These are phyloP conservation scores for Mylabris phalerata DNA, from an alignment of 1,140 invertebrate species.

Conservation along the genomic window DNA sequence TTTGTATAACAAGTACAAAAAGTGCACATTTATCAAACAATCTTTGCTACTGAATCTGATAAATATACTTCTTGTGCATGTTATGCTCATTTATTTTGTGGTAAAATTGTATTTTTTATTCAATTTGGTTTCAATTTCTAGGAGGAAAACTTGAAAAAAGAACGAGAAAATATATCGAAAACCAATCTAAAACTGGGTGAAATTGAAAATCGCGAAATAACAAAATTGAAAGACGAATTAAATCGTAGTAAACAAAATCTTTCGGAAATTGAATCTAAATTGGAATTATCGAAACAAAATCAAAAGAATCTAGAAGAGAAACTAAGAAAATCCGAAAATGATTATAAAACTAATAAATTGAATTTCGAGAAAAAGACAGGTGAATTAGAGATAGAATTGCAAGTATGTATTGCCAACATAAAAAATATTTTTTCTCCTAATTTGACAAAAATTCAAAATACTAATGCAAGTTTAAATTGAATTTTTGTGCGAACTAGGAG, in stretches of 20 bases:
- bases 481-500: too few species aligned
- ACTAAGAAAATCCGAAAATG: conserved; percentile 47
- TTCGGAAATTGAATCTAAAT: conserved; percentile 48
- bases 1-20: too few species aligned
- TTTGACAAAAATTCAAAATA: too few species aligned
- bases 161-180: conserved; percentile 24
- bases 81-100: too few species aligned
- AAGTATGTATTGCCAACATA: conserved; percentile 38
- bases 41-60: too few species aligned
- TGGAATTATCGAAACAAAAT: conserved; percentile 56
- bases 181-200: conserved; percentile 21
- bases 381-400: conserved; percentile 56
- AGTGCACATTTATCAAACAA: too few species aligned
- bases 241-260: conserved; percentile 45
- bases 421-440: too few species aligned
- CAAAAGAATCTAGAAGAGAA: conserved; percentile 50
- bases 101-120: too few species aligned
- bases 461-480: too few species aligned
- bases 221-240: conserved; percentile 42
- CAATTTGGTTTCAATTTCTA: conserved; percentile 8
- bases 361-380: conserved; percentile 54
- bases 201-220: conserved; percentile 24
- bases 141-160: conserved; percentile 32
- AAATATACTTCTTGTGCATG: too few species aligned
- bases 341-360: conserved; percentile 47